Evolutionary conservation across 2,888 invertebrate genomes (phyloP), one percentile per base, ranked within the genome.

Genomic region (Tetragonisca angustula): DNA sequence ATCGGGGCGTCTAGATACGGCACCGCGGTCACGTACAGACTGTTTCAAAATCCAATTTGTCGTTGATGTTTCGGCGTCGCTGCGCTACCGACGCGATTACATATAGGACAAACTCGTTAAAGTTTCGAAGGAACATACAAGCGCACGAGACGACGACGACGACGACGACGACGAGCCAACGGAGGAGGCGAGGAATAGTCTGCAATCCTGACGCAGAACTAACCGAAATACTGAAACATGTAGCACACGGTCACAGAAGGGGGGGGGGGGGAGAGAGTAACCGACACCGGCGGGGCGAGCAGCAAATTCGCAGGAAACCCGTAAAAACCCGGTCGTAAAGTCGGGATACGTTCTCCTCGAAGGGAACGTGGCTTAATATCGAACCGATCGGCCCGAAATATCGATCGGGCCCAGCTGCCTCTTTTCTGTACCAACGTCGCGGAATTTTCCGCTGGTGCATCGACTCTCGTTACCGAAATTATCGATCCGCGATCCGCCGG

Each of bases 11-110:
- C 73, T 64, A 50, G 79, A 83, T 86, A 83, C 71, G 50, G 85
- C 71, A 85, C 79, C 83, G 80, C 76, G 76, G 80, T 85, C 86
- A 86, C 86, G 86, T 86, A 86, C 86, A 70, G 86, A 79, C 79
- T 72, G 84, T 86, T 86, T 87, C 84, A 84, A 81, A 87, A 86
- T 87, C 84, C 84, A 87, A 87, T 86, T 87, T 87, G 84, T 84
- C 87, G 81, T 73, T 79, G 87, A 84, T 84, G 82, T 86, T 81
- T 84, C 79, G 77, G 75, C 81, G 77, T 80, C 78, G 84, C 27
- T 72, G 77, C 70, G 56, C 54, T 59, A 65, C 54, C 77, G 76
- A 43, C 70, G 76, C 84, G 84, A 87, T 87, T 86, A 87, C 84
- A 76, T 82, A 82, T 69, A 78, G 84, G 81, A 67, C 64, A 82